Evolutionary conservation across 2,888 invertebrate species (phyloP).

Genomic region (Ferdinandea cuprea): DNA sequence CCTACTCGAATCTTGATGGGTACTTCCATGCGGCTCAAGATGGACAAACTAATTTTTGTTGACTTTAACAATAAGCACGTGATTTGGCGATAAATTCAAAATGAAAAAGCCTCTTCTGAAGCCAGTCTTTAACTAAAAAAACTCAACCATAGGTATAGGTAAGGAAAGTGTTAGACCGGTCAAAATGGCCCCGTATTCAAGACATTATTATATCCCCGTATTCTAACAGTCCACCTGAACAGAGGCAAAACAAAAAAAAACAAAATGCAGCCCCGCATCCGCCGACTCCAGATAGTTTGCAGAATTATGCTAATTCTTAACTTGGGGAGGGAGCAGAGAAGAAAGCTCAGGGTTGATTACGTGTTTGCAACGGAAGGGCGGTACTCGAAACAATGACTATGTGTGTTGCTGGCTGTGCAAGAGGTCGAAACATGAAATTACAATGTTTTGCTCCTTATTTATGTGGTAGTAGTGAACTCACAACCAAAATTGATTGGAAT

Average conservation of each 20-base stretch:
- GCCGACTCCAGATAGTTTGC: slow-evolving; percentile 37
- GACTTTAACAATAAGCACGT: slow-evolving; percentile 73
- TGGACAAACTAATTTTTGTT: slow-evolving; percentile 67
- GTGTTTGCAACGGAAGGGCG: slow-evolving; percentile 62
- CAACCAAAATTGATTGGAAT: slow-evolving; percentile 68
- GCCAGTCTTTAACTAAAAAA: not conserved
- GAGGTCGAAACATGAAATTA: slow-evolving; percentile 68
- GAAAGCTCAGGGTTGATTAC: slow-evolving; percentile 62
- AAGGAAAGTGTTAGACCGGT: slow-evolving; percentile 54
- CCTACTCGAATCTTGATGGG: slow-evolving; percentile 45
- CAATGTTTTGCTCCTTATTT: slow-evolving; percentile 69
- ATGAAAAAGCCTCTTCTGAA: slow-evolving; percentile 33
- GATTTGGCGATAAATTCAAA: slow-evolving; percentile 72
- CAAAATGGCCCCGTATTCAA: slow-evolving; percentile 45
- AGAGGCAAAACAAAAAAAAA: not conserved
- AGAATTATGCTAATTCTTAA: slow-evolving; percentile 71
- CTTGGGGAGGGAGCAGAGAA: too few species aligned
- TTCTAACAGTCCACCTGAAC: slow-evolving; percentile 53
- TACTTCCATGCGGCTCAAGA: slow-evolving; percentile 46
- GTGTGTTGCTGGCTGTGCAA: slow-evolving; percentile 50
- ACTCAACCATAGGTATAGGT: not conserved
- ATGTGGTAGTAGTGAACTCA: slow-evolving; percentile 61
- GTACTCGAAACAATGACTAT: slow-evolving; percentile 50
- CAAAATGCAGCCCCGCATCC: not conserved
- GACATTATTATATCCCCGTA: slow-evolving; percentile 54